Evolutionary conservation across 1,140 invertebrate species (phyloP).

Genomic region (Sitobion miscanthi): DNA sequence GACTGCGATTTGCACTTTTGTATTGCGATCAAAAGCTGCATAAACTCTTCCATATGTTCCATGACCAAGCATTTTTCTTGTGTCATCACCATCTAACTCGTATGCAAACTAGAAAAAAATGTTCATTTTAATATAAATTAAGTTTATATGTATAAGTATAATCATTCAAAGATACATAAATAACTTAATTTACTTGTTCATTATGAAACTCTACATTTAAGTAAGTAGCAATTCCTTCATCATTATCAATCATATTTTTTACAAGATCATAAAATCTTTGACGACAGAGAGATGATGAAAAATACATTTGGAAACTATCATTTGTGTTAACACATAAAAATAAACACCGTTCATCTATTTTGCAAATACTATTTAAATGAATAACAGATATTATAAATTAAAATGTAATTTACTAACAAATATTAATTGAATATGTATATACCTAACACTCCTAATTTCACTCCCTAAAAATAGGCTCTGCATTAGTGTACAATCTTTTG

Average conservation of each 20-base stretch:
- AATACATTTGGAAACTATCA: constrained; percentile 98
- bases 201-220: constrained; percentile 74
- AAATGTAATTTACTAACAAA: constrained; percentile 13
- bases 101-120: constrained; percentile 86
- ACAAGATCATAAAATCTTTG: constrained; percentile 83
- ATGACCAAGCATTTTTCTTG: constrained; percentile 87
- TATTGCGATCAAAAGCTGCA: constrained; percentile 91
- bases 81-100: constrained; percentile 89
- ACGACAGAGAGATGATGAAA: constrained; percentile 86
- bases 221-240: constrained; percentile 83
- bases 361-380: constrained; percentile 77
- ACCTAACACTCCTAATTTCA: constrained; percentile 90
- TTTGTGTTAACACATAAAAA: constrained; percentile 98
- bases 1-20: constrained; percentile 94
- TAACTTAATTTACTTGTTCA: constrained; percentile 67
- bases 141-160: background rate
- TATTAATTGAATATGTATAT: constrained; percentile 37
- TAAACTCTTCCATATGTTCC: constrained; percentile 97
- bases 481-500: constrained; percentile 78
- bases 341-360: constrained; percentile 92
- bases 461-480: constrained; percentile 91
- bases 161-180: constrained; percentile 16
- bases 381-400: background rate
- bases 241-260: constrained; percentile 82
- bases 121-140: background rate